Base-by-base conservation (phyloP, 1,140 invertebrate genomes). In the Anastatus disparis region DNA sequence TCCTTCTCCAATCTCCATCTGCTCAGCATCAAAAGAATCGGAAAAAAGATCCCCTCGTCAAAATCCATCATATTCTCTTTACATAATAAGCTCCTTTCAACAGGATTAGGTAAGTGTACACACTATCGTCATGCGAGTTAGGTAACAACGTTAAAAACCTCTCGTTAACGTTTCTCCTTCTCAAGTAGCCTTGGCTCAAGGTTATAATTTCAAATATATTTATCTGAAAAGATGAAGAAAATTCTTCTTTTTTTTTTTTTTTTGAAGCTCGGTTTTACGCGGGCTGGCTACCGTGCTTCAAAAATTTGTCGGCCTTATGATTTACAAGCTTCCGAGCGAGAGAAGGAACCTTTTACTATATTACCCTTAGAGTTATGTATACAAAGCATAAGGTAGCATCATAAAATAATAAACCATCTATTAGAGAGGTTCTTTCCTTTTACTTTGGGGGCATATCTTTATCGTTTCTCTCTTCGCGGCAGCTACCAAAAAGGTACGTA, bases 341-440 rank as follows among this genome's bases (percentile, higher is more conserved):
- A n/a, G n/a, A n/a, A n/a, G n/a, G n/a, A n/a, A n/a, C n/a, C n/a
- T n/a, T n/a, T n/a, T n/a, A n/a, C n/a, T n/a, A n/a, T n/a, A n/a
- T n/a, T n/a, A n/a, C 38, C 46, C 72, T 74, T 63, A 50, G 69
- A 75, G 75, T 75, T 71, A 76, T 74, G 53, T 68, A 72, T 68
- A 77, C 74, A 77, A 80, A 75, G 77, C 74, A 74, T 63, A 76
- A 77, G 76, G 80, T 78, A 80, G 77, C 56, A 35, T 55, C 78
- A 72, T 81, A 82, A 81, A 81, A 81, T 82, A 82, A 82, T 82
- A 82, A 82, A 82, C 78, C 78, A 29, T 74, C 79, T 77, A 82
- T 81, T 81, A 81, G 75, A 73, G 74, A 56, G 61, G 61, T 56
- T 56, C 58, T 17, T 40, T 62, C 46, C 10, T 35, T 35, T 10